Conservation (phyloP, 2,797 vertebrate genomes). For the Rhinogobio ventralis region DNA sequence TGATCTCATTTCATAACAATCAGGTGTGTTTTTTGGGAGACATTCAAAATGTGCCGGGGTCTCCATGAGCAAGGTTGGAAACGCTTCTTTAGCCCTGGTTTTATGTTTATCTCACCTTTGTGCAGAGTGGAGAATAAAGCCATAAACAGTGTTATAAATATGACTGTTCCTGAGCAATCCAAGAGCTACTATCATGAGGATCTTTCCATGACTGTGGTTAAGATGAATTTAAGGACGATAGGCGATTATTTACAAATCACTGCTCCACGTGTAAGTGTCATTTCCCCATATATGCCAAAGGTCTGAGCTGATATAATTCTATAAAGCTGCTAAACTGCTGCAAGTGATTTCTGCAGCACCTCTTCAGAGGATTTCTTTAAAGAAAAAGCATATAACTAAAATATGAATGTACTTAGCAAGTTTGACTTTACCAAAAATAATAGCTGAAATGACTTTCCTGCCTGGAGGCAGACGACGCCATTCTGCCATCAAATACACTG, state of each 20-base stretch:
- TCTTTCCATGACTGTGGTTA: neutral
- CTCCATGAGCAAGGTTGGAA: neutral
- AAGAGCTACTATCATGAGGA: rapidly evolving
- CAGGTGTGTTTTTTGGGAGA: neutral
- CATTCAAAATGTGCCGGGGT: neutral
- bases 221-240: neutral
- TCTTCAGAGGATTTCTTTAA: neutral
- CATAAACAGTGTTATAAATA: neutral
- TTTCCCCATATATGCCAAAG: neutral
- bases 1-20: neutral
- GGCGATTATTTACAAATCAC: neutral
- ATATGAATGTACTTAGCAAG: neutral
- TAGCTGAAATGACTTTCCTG: too few species aligned
- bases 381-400: neutral
- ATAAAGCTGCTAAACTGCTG: neutral
- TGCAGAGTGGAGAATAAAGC: slow-evolving; percentile 13
- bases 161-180: neutral
- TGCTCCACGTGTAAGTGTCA: neutral
- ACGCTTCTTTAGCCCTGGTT: neutral
- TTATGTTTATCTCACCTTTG: neutral
- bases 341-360: neutral
- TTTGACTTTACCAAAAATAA: neutral
- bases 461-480: too few species aligned
- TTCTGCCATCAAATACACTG: too few species aligned
- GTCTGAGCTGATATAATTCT: neutral